Conservation (phyloP, 2,888 invertebrate species). For the Pyrrhosoma nymphula region DNA sequence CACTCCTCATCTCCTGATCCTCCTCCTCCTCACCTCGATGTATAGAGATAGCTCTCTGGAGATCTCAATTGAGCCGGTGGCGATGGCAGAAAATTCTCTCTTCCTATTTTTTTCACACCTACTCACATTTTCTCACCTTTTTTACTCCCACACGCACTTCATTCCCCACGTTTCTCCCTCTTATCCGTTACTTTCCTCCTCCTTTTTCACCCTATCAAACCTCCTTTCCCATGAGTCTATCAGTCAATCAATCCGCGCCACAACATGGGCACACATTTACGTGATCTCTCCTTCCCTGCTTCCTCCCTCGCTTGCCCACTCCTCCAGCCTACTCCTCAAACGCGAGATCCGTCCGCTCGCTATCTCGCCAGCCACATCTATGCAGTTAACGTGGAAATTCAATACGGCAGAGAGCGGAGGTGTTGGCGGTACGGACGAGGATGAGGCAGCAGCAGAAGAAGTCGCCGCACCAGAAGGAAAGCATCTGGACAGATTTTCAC, state of each 20-base stretch:
- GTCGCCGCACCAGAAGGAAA: neutral
- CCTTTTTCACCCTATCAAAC: neutral
- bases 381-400: slow-evolving; percentile 61
- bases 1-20: neutral
- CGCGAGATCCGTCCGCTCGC: neutral
- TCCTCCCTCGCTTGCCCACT: neutral
- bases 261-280: neutral
- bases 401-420: neutral
- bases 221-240: neutral
- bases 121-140: neutral
- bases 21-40: neutral
- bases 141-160: neutral
- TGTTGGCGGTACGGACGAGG: neutral
- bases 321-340: neutral
- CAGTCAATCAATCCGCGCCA: slow-evolving; percentile 40
- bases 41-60: slow-evolving; percentile 56
- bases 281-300: neutral
- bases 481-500: neutral
- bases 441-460: neutral
- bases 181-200: neutral
- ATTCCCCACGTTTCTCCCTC: neutral
- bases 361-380: slow-evolving; percentile 23
- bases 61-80: slow-evolving; percentile 46
- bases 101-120: neutral
- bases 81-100: neutral